Evolutionary conservation across 2,113 vertebrate genomes (phyloP).

Genomic region (Pterophyllum scalare): DNA sequence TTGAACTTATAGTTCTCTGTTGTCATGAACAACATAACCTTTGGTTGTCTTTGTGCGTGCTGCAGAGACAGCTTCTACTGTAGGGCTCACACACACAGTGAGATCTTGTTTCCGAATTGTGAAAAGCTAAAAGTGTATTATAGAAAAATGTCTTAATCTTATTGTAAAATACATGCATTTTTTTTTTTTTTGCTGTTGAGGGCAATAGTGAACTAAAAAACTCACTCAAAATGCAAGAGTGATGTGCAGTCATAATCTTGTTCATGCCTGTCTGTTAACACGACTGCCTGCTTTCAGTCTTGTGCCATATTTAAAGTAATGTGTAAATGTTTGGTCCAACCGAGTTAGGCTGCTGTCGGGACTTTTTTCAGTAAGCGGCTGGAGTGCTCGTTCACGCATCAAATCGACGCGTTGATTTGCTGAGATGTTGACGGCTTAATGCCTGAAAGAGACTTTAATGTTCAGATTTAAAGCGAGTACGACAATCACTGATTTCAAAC

Average conservation of each 20-base stretch:
- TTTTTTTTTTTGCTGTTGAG: neutral
- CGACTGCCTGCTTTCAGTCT: neutral
- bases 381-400: neutral
- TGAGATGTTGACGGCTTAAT: neutral
- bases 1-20: neutral
- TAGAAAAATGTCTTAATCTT: neutral
- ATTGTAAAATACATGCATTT: neutral
- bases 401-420: neutral
- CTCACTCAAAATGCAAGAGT: neutral
- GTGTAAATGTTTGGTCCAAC: neutral
- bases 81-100: neutral
- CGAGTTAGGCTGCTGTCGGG: neutral
- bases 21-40: neutral
- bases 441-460: neutral
- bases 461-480: slow-evolving; percentile 15
- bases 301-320: neutral
- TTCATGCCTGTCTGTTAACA: neutral
- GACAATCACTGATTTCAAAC: slow-evolving; percentile 44
- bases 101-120: neutral
- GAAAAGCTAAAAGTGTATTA: neutral
- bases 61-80: neutral
- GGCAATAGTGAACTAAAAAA: neutral
- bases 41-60: neutral
- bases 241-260: neutral
- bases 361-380: neutral